A percentile compares a stretch with the other conserved stretches of the same genome.
These are phyloP conservation scores for Xiphorhynchus elegans DNA, from an alignment of 2,113 vertebrate species.

Conservation along the genomic window DNA sequence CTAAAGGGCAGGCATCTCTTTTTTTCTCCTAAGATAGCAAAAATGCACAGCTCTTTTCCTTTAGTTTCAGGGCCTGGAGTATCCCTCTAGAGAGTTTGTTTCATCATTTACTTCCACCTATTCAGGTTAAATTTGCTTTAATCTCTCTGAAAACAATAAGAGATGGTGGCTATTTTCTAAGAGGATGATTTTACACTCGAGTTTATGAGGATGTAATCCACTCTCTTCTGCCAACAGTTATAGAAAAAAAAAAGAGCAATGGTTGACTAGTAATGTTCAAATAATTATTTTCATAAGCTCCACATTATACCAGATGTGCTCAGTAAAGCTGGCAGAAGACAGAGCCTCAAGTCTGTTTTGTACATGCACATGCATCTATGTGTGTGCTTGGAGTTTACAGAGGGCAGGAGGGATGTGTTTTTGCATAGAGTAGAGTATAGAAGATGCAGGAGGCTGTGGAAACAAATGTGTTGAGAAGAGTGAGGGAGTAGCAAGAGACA, in stretches of 20 bases:
- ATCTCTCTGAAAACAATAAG: neutral
- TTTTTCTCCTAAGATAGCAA: neutral
- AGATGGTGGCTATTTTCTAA: constrained; percentile 15
- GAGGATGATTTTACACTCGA: neutral
- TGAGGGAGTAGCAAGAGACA: neutral
- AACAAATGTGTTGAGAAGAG: neutral
- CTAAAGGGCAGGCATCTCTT: neutral
- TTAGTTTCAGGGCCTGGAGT: neutral
- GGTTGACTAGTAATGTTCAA: constrained; percentile 3
- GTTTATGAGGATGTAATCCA: constrained; percentile 23
- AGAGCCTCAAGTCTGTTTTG: neutral
- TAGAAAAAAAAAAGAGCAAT: neutral
- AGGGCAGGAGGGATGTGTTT: neutral
- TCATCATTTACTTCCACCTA: constrained; percentile 12
- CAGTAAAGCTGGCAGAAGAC: neutral
- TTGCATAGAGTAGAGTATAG: neutral
- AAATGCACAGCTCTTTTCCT: neutral
- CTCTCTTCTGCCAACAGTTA: constrained; percentile 24
- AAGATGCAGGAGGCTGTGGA: neutral
- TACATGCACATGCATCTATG: neutral
- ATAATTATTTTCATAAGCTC: constrained; percentile 53
- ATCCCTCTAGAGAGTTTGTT: neutral
- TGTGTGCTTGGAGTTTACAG: neutral
- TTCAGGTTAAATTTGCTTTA: constrained; percentile 34
- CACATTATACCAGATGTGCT: constrained; percentile 10